phyloP scores from a whole-genome alignment of 2,797 vertebrate species.

The Perdix hodgsoniae region DNA sequence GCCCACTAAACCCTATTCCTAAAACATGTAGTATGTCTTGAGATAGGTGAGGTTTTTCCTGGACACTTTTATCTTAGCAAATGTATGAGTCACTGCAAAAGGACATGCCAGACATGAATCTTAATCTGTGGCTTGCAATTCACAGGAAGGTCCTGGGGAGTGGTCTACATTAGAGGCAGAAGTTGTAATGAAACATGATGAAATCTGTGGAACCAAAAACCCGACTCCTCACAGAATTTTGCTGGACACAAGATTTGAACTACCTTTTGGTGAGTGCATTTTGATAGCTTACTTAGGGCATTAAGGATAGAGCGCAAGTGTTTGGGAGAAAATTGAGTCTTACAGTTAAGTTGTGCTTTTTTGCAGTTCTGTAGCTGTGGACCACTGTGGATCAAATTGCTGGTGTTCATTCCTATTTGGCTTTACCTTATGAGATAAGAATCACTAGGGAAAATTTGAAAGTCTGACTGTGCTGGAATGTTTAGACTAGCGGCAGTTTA shows the following conservation, averaged over 20 bases:
- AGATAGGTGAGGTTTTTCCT: background rate
- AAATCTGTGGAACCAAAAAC: constrained; percentile 96
- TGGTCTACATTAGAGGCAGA: constrained; percentile 93
- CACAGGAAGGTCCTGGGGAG: constrained; percentile 93
- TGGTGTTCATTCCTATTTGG: background rate
- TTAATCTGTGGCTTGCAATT: constrained; percentile 52
- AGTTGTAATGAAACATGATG: constrained; percentile 95
- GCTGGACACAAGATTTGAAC: constrained; percentile 94
- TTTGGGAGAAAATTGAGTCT: background rate
- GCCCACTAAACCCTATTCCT: too few relatives aligned
- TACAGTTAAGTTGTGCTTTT: background rate
- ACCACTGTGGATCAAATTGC: background rate
- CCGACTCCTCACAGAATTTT: constrained; percentile 92
- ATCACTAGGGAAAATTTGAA: background rate
- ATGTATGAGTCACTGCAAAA: background rate
- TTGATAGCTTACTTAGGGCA: background rate
- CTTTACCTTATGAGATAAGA: background rate
- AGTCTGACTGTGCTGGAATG: background rate
- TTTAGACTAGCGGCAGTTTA: background rate
- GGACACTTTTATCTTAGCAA: background rate
- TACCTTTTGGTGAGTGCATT: constrained; percentile 91
- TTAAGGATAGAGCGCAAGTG: background rate
- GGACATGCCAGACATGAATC: background rate
- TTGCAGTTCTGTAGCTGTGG: background rate
- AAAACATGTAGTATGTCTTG: background rate